These are phyloP conservation scores for Chromis chromis DNA, from an alignment of 2,797 vertebrate genomes.

Conservation along the genomic window DNA sequence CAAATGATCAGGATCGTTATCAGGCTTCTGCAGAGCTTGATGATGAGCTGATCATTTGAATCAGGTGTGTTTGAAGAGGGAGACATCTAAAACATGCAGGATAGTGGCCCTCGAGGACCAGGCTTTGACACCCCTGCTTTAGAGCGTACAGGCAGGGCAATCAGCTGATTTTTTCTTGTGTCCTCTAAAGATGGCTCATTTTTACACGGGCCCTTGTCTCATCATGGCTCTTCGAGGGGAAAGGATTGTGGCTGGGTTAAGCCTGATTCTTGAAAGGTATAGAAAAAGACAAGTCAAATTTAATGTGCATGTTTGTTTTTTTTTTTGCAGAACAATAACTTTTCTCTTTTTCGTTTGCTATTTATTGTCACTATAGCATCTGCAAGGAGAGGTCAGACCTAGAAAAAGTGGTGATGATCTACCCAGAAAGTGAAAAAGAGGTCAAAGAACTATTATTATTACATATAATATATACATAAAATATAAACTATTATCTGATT, in stretches of 20 bases:
- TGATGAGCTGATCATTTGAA: too few relatives aligned
- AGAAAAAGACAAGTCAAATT: background rate
- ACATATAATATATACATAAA: background rate
- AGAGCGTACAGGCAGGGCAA: too few relatives aligned
- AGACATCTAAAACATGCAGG: too few relatives aligned
- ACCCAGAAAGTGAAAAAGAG: slow-evolving; percentile 76
- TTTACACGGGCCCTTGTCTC: slow-evolving; percentile 69
- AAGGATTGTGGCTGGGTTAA: slow-evolving; percentile 63
- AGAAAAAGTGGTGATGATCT: slow-evolving; percentile 64
- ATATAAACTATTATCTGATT: background rate
- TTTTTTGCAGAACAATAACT: background rate
- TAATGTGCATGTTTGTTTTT: background rate
- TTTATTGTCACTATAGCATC: slow-evolving; percentile 50
- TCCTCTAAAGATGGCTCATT: slow-evolving; percentile 60
- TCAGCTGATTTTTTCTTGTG: slow-evolving; percentile 9
- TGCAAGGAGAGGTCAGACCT: slow-evolving; percentile 56
- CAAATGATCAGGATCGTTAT: too few relatives aligned
- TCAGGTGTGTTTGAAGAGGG: too few relatives aligned
- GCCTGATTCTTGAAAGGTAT: slow-evolving; percentile 76
- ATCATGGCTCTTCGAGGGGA: slow-evolving; percentile 77
- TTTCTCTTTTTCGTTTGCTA: background rate
- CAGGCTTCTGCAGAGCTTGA: too few relatives aligned
- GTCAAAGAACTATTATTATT: slow-evolving; percentile 45
- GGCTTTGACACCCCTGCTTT: too few relatives aligned
- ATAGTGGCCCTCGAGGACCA: too few relatives aligned